Percentiles rank a stretch among this genome's conserved stretches.
phyloP scores from a whole-genome alignment of 2,888 invertebrate genomes.

The Pemphredon lugubris region DNA sequence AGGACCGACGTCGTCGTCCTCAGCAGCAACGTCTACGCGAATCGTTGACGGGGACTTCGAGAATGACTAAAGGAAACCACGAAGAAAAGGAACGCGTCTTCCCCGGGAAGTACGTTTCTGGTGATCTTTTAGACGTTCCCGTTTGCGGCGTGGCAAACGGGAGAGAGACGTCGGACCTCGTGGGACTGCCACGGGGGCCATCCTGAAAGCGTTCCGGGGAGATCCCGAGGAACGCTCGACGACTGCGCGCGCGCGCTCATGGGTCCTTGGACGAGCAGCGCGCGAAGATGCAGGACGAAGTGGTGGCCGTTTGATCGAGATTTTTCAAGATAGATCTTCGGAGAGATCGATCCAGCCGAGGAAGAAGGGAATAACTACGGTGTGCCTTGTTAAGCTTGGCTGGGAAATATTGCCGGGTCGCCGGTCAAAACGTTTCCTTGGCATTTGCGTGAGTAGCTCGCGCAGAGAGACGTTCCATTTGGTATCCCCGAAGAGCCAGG shows the following conservation, averaged over 20 bases:
- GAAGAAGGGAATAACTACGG: neutral
- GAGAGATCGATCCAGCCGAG: neutral
- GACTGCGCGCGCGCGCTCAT: too few species aligned
- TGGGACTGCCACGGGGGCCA: too few species aligned
- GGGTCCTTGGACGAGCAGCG: too few species aligned
- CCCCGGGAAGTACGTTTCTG: neutral
- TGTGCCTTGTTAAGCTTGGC: conserved; percentile 15
- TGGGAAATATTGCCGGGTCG: conserved; percentile 9
- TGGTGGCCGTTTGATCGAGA: too few species aligned
- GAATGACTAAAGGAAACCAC: neutral
- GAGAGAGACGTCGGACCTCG: too few species aligned
- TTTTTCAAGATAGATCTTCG: neutral
- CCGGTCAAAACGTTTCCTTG: conserved; percentile 5
- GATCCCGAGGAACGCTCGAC: neutral
- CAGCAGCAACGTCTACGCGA: conserved; percentile 76
- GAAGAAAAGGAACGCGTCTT: neutral
- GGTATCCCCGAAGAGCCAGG: conserved; percentile 18
- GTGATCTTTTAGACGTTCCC: neutral
- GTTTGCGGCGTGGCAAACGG: too few species aligned
- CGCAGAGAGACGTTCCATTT: conserved; percentile 19
- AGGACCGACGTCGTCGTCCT: conserved; percentile 76
- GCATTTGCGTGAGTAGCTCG: conserved; percentile 38
- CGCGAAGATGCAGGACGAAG: too few species aligned
- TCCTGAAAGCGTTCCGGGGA: too few species aligned
- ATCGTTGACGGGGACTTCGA: conserved; percentile 64